phyloP scores from a whole-genome alignment of 2,888 invertebrate species.

The Lithosia quadra region DNA sequence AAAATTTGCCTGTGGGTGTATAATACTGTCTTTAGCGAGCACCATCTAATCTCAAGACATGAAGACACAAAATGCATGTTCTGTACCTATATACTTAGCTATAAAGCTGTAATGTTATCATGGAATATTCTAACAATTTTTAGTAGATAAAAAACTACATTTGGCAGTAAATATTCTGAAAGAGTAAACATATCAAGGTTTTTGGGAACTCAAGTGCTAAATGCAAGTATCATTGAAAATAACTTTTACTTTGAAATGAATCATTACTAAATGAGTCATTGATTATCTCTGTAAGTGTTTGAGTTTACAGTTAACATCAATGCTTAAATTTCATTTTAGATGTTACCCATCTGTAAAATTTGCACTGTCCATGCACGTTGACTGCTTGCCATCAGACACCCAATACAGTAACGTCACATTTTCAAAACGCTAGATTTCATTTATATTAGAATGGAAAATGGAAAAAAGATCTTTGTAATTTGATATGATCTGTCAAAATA shows the following conservation, averaged over 20 bases:
- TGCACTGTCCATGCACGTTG: background rate
- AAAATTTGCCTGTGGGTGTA: conserved; percentile 10
- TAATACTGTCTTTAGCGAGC: background rate
- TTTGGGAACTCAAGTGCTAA: background rate
- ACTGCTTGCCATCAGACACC: too few relatives aligned
- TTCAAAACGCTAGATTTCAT: too few relatives aligned
- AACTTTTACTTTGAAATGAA: background rate
- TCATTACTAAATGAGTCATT: background rate
- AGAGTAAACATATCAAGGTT: too few relatives aligned
- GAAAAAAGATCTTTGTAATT: too few relatives aligned
- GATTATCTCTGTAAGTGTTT: background rate
- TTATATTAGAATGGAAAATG: too few relatives aligned
- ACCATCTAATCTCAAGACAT: background rate
- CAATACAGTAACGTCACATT: too few relatives aligned
- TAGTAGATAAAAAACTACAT: too few relatives aligned
- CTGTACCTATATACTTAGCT: background rate
- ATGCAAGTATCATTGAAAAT: background rate
- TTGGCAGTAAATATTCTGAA: too few relatives aligned
- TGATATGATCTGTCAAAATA: too few relatives aligned
- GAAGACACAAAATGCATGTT: background rate
- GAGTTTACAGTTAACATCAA: background rate
- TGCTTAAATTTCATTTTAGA: too few relatives aligned
- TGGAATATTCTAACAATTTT: too few relatives aligned
- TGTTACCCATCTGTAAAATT: background rate
- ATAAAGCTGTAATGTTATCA: background rate